Base-by-base conservation (phyloP, 2,888 invertebrate species). In the Gisinianus flammeolus region DNA sequence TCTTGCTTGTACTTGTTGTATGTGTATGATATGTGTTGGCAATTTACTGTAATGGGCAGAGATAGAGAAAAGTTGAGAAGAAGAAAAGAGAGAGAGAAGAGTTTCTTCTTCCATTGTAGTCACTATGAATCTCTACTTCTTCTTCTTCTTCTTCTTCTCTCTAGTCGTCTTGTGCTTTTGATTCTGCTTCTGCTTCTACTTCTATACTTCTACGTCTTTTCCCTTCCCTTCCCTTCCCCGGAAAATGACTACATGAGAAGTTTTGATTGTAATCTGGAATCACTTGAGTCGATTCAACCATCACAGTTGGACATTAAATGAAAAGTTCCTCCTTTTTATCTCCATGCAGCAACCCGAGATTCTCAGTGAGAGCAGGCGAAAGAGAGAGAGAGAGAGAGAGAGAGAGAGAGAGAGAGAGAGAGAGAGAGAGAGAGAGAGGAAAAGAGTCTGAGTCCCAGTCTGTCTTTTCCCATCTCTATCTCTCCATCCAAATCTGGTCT, bases 171-270 rank as follows among this genome's bases (percentile, higher is more conserved):
- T 44, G 44, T 44, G 19, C 44, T 16, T 44, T 44, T 44, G 44
- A 12, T 44, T 19, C 44, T 44, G 6, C 6, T 44, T 19, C 44
- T 35, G 35, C 35, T 35, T 35, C 44, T 44, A 6, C 6, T 44
- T 6, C 3, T 44, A n/a, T n/a, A 19, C 58, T 58, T 19, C 22
- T 44, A 24, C 58, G 16, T 12, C 22, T 22, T 12, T 35, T 5
- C 35, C 19, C 56, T 56, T 4, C 56, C n/a, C 22, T 22, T 56
- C 56, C 19, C 22, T 56, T 6, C 56, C 19, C n/a, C 19, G 56
- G 58, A 58, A 58, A 58, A 58, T 58, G 58, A 58, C 58, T 58
- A 58, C 58, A 58, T 58, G 58, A 58, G 58, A 58, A 58, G 58
- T 58, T 58, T 58, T 58, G 58, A 58, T 58, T 58, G 58, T 58